phyloP scores from a whole-genome alignment of 2,888 invertebrate genomes.

The Tridacna gigas region DNA sequence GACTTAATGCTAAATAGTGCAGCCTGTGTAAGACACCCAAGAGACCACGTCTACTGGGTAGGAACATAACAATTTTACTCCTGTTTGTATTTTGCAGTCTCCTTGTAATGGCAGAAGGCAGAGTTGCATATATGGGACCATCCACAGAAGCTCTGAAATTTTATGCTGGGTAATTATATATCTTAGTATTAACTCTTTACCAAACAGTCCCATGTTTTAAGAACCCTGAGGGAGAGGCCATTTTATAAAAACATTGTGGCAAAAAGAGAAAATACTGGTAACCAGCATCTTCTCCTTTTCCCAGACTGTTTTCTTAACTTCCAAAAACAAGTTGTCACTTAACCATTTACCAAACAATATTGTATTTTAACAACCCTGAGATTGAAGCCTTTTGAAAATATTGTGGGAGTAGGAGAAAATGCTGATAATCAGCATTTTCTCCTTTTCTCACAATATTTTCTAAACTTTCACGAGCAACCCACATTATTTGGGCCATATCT shows the following conservation, averaged over 20 bases:
- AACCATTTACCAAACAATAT: no score
- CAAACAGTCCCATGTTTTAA: background rate
- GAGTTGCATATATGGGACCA: constrained; percentile 93
- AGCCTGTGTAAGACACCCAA: no score
- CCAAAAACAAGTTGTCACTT: background rate
- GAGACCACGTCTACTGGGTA: no score
- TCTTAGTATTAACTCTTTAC: background rate
- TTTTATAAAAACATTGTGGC: background rate
- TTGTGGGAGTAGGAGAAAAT: background rate
- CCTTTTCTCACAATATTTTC: background rate
- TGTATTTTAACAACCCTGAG: background rate
- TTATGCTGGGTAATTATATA: constrained; percentile 77
- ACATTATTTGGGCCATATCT: no score
- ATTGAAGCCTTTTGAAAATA: background rate
- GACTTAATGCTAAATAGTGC: no score
- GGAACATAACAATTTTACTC: background rate
- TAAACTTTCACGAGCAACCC: no score
- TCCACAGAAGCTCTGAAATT: constrained; percentile 86
- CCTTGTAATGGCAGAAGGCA: constrained; percentile 94
- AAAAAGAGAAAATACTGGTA: background rate
- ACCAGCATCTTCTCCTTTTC: background rate
- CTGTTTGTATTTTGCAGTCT: constrained; percentile 77
- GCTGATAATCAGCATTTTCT: background rate
- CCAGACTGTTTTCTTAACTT: background rate
- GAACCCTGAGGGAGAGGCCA: background rate